Evolutionary conservation across 1,140 invertebrate species (phyloP), one percentile per base, ranked within the genome.

Genomic region (Caenorhabditis inopinata): DNA sequence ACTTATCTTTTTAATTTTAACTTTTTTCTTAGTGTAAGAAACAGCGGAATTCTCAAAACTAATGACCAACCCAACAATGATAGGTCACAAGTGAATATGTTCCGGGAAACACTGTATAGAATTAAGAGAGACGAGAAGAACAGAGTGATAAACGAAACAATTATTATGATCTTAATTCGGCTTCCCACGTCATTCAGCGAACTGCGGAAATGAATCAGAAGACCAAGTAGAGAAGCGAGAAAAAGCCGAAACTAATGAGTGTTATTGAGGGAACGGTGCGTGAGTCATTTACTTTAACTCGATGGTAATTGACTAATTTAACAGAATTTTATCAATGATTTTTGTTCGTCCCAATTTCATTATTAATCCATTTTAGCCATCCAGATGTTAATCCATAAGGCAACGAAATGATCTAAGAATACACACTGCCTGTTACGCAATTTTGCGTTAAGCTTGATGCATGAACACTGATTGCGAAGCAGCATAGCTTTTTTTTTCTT

Each of bases 151-250:
- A n/a, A n/a, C n/a, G n/a, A n/a, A n/a, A n/a, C n/a, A n/a, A n/a
- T 68, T 68, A 38, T 68, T 68, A 32, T 68, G 35, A 25, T 62
- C 49, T 53, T 27, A 11, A 25, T 62, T 32, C 32, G 11, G 12
- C 27, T 68, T 25, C 12, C 12, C 25, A 68, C 58, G 58, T 68
- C 58, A 68, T 29, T 68, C 38, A 32, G 12, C 58, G 58, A 68
- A 68, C 38, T 68, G 58, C 58, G 58, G 58, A 68, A 68, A 18
- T 68, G 58, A 68, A 16, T 68, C 58, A 68, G 58, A 42, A 68
- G 32, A 25, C n/a, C 32, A 23, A 25, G 53, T 23, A 32, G 53
- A 32, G 53, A 16, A 5, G 21, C 6, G n/a, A 2, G 48, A 4
- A 4, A 51, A 51, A 21, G 25, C 3, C 18, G 58, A 68, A 68